Evolutionary conservation across 2,888 invertebrate species (phyloP).

Genomic region (Salticus scenicus): DNA sequence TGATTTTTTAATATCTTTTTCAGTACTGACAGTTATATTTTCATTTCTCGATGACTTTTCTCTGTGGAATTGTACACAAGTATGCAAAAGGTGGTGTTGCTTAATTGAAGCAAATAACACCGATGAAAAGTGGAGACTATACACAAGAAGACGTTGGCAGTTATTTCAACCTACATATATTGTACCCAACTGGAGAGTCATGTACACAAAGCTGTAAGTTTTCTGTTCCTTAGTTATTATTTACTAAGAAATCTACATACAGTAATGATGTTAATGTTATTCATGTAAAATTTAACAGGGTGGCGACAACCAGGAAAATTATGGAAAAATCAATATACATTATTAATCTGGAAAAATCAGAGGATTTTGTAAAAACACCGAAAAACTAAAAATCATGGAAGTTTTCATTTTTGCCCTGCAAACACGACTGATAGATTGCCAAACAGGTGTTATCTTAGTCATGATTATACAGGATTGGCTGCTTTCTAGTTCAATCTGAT

Average conservation of each 20-base stretch:
- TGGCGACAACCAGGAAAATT: neutral
- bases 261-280: too few relatives aligned
- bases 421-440: too few relatives aligned
- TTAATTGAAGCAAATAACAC: conserved; percentile 87
- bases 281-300: neutral
- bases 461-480: too few relatives aligned
- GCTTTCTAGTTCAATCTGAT: too few relatives aligned
- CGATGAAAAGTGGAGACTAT: conserved; percentile 86
- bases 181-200: conserved; percentile 87
- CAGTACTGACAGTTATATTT: conserved; percentile 90
- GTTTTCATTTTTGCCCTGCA: too few relatives aligned
- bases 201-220: conserved; percentile 79
- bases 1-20: too few relatives aligned
- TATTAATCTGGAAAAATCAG: too few relatives aligned
- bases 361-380: too few relatives aligned
- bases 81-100: conserved; percentile 89
- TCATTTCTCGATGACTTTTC: conserved; percentile 93
- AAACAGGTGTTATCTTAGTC: too few relatives aligned
- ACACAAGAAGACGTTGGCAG: conserved; percentile 88
- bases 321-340: neutral
- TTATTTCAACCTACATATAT: conserved; percentile 85
- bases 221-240: too few relatives aligned
- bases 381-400: too few relatives aligned
- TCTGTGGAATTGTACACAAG: conserved; percentile 90
- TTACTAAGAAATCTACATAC: neutral